These are phyloP conservation scores for Monoplex corrugatus DNA, from an alignment of 2,888 invertebrate species.

Conservation along the genomic window DNA sequence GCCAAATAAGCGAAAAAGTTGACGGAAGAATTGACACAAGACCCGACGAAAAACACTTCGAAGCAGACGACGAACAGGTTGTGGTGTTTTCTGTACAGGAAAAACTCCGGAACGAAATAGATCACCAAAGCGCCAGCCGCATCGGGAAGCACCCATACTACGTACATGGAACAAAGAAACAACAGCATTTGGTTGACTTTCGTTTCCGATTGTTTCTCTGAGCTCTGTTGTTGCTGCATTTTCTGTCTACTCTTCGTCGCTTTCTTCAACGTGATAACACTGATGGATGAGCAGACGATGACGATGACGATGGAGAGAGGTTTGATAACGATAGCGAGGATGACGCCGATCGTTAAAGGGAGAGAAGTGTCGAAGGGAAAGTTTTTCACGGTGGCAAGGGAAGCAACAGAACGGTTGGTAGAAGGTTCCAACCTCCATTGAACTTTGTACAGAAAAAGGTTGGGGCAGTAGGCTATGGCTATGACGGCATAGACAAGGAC, in stretches of 20 bases:
- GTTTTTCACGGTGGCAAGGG: no score
- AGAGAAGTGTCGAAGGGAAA: no score
- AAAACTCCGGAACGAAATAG: not conserved
- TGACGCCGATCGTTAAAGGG: not conserved
- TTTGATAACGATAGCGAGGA: not conserved
- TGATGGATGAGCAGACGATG: not conserved
- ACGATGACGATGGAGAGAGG: not conserved
- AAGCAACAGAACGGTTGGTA: no score
- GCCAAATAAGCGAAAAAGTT: not conserved
- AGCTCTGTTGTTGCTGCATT: not conserved
- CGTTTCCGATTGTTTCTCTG: not conserved
- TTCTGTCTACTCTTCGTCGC: not conserved
- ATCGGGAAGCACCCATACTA: not conserved
- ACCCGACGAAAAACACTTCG: not conserved
- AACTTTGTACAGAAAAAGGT: no score
- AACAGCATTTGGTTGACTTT: not conserved
- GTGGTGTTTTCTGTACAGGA: conserved; percentile 7
- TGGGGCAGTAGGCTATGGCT: no score
- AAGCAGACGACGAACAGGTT: not conserved
- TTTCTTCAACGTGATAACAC: not conserved
- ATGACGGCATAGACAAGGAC: no score
- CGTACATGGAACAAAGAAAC: not conserved
- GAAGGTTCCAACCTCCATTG: no score
- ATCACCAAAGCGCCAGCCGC: not conserved
- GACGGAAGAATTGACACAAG: conserved; percentile 1